Base-by-base conservation (phyloP, 2,113 vertebrate species). In the Chloebia gouldiae region DNA sequence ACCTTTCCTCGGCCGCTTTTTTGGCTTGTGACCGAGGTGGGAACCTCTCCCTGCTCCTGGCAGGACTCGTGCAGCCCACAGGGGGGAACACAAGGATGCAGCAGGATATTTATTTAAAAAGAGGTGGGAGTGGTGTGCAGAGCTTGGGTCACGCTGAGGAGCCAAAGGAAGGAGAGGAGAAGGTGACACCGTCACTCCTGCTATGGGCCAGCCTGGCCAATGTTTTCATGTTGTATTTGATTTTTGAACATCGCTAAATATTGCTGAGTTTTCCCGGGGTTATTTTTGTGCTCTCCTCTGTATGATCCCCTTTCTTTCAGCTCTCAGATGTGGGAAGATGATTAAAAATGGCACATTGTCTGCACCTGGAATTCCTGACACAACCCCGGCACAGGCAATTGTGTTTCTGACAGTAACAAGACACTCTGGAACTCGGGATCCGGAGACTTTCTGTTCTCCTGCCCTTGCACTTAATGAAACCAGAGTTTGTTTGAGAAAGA, bases 381-480 rank as follows among this genome's bases (percentile, higher is more conserved):
- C 79, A 51, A 33, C 65, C 89, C 83, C 15, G 5, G 81, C 75
- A 14, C 86, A 93, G 91, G 92, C 92, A 91, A 86, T 95, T 97
- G 96, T 96, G 90, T 18, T 81, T 88, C 78, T 96, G 96, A 97
- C 96, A 96, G 95, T 64, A 92, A 95, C 95, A 93, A 96, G 97
- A 51, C 83, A 73, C 84, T 66, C 60, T 47, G 80, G 85, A 91
- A 92, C 91, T 91, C 47, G 6, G 78, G 57, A 90, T 92, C 42
- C 0, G 0, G 72, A 81, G 96, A 94, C 95, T 92, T 95, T 94
- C 93, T 97, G 96, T 94, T 97, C 97, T 95, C 73, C 95, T 95
- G 93, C 94, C 94, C 94, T 65, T 95, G 89, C 93, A 84, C 96
- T 95, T 97, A 73, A 30, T 97, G 94, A 96, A 98, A 98, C 94